Conservation (phyloP, 2,797 vertebrate species). For the Enteromius anoplus region DNA sequence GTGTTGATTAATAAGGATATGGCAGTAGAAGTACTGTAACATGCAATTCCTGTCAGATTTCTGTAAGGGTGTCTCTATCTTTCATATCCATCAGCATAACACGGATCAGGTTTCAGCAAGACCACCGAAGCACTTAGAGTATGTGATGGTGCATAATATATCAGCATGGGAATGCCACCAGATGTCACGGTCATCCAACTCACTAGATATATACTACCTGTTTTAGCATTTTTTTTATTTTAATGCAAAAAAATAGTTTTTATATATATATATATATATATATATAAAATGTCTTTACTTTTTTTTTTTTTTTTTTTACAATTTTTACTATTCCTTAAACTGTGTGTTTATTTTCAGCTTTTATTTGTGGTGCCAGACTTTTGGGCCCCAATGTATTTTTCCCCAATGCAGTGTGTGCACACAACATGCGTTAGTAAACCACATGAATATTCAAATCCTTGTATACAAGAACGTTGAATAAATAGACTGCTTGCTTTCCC, state of each 20-base stretch:
- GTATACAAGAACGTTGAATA: constrained; percentile 27
- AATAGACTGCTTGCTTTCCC: constrained; percentile 39
- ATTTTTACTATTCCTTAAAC: neutral
- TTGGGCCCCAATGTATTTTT: neutral
- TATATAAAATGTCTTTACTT: neutral
- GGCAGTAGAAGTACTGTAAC: neutral
- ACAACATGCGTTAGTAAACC: neutral
- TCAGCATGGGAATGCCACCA: constrained; percentile 1
- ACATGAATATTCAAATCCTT: constrained; percentile 50
- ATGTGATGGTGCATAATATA: constrained; percentile 20
- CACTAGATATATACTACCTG: neutral
- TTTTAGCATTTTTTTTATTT: neutral
- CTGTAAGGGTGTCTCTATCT: constrained; percentile 30
- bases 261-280: too few relatives aligned
- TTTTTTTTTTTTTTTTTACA: rapidly evolving
- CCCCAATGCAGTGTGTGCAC: neutral
- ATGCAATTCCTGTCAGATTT: neutral
- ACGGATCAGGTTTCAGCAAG: constrained; percentile 33
- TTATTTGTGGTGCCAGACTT: neutral
- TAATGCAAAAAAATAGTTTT: neutral
- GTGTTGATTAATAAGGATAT: constrained; percentile 8
- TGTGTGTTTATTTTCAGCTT: neutral
- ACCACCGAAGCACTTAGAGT: constrained; percentile 19
- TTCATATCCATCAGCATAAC: constrained; percentile 20
- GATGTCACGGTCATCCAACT: neutral